phyloP scores from a whole-genome alignment of 2,113 vertebrate species.

The Anarrhichthys ocellatus region DNA sequence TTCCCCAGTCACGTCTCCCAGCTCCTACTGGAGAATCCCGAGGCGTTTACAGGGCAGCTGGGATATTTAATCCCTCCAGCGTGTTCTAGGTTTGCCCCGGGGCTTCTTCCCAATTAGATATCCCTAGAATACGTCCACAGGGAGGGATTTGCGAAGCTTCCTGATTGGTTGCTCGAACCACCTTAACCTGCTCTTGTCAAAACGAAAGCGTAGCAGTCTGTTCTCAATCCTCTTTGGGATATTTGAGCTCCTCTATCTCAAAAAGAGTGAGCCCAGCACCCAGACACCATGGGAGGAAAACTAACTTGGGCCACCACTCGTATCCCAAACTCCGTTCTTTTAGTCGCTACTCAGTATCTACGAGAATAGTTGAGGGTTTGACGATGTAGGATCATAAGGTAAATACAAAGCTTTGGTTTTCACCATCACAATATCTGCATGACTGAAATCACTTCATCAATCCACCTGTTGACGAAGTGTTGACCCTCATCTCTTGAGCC shows the following conservation, averaged over 20 bases:
- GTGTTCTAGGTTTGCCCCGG: constrained; percentile 40
- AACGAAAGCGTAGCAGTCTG: neutral
- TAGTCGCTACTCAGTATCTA: neutral
- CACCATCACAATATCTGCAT: neutral
- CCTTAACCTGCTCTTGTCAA: constrained; percentile 31
- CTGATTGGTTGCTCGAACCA: constrained; percentile 44
- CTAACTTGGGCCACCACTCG: neutral
- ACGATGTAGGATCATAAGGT: neutral
- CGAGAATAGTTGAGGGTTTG: neutral
- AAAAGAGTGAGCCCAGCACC: constrained; percentile 1
- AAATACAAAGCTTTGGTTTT: neutral
- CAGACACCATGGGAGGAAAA: constrained; percentile 19
- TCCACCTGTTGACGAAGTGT: neutral
- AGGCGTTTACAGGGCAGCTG: constrained; percentile 24
- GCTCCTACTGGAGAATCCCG: constrained; percentile 21
- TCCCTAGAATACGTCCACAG: constrained; percentile 56
- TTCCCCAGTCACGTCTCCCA: constrained; percentile 5
- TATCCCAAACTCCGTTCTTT: neutral
- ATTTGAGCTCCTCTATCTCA: constrained; percentile 12
- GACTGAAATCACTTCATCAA: constrained; percentile 12
- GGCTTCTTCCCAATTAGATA: constrained; percentile 44
- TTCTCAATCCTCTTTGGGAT: constrained; percentile 28
- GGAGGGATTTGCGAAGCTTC: constrained; percentile 31
- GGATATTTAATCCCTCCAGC: constrained; percentile 53
- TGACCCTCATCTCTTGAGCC: neutral